Evolutionary conservation across 2,888 invertebrate genomes (phyloP).

Genomic region (Dasypogon diadema): DNA sequence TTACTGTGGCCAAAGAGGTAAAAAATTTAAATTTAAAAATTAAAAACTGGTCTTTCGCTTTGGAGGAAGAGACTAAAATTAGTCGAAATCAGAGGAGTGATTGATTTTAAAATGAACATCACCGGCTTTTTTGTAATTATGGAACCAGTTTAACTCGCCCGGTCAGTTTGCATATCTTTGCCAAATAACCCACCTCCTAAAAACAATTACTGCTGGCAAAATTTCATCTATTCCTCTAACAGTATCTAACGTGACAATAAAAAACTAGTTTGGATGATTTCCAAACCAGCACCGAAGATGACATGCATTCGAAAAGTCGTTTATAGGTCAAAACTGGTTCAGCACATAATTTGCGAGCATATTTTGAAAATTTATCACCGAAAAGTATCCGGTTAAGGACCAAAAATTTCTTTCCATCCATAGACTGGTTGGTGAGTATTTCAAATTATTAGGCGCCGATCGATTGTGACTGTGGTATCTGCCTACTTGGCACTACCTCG

Average conservation of each 20-base stretch:
- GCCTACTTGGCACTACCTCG: slow-evolving; percentile 15
- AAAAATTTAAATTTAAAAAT: too few species aligned
- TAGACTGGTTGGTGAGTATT: not conserved
- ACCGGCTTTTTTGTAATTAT: not conserved
- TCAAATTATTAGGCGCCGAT: slow-evolving; percentile 11
- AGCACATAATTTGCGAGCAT: not conserved
- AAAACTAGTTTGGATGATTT: not conserved
- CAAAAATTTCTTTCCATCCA: too few species aligned
- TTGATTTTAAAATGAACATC: not conserved
- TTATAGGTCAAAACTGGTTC: slow-evolving; percentile 22
- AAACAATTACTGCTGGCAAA: not conserved
- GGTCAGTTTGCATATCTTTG: not conserved
- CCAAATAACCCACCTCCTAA: not conserved
- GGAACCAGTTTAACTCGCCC: slow-evolving; percentile 4
- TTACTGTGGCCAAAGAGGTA: too few species aligned
- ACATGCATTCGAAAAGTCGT: not conserved
- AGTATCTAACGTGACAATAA: slow-evolving; percentile 14
- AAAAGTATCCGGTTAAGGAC: not conserved
- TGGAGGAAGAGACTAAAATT: too few species aligned
- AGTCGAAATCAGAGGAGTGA: too few species aligned
- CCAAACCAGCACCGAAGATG: not conserved
- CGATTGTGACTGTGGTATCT: not conserved
- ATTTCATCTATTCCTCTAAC: not conserved
- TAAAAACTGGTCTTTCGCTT: too few species aligned
- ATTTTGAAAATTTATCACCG: slow-evolving; percentile 20